Percentiles rank a stretch among this genome's conserved stretches.
These are phyloP conservation scores for Pteruthius melanotis DNA, from an alignment of 2,113 vertebrate genomes.

Conservation along the genomic window DNA sequence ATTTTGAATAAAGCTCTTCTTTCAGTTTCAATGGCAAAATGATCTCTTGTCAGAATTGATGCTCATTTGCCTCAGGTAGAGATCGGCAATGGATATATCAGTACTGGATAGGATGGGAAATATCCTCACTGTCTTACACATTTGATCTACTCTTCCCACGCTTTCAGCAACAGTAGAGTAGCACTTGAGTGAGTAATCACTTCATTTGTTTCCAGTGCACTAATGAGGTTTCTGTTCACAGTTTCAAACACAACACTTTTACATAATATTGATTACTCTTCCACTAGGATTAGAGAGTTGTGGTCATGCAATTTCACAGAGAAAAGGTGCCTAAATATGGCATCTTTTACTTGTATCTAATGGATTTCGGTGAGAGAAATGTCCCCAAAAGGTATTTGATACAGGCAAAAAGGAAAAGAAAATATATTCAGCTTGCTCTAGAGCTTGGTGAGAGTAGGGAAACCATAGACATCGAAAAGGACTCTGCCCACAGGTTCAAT, in stretches of 20 bases:
- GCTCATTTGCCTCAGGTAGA: neutral
- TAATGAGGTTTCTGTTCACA: neutral
- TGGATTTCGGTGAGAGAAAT: neutral
- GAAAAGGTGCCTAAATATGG: neutral
- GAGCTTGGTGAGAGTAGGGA: neutral
- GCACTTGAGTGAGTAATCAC: neutral
- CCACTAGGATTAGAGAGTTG: neutral
- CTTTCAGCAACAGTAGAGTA: neutral
- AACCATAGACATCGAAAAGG: neutral
- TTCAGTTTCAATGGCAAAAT: neutral
- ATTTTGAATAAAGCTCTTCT: neutral
- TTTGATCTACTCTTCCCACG: neutral
- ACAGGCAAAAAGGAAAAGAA: neutral
- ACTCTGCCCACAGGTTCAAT: neutral
- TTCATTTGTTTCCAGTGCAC: neutral
- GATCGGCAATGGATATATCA: neutral
- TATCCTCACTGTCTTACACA: neutral
- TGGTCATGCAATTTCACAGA: neutral
- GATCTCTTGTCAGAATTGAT: neutral
- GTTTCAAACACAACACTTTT: neutral
- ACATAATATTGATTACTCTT: neutral
- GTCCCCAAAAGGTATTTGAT: neutral
- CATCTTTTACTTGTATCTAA: neutral
- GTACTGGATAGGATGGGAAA: neutral
- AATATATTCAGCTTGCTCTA: neutral